phyloP scores from a whole-genome alignment of 2,797 vertebrate species.

The Ispidina picta region DNA sequence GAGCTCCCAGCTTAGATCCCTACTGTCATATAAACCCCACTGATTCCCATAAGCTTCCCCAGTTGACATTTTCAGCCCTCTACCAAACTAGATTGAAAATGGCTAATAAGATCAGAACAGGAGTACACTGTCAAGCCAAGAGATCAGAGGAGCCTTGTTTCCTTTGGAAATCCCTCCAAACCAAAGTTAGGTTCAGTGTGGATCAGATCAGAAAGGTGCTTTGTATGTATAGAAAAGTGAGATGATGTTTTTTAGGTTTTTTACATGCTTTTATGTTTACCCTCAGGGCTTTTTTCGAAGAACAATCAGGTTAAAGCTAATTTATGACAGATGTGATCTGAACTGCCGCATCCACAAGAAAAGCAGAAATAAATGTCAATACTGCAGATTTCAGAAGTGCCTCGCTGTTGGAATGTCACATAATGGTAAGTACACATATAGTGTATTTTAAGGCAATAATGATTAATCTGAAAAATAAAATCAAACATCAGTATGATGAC shows the following conservation, averaged over 20 bases:
- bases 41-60: neutral
- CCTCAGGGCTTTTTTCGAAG: constrained; percentile 94
- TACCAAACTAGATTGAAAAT: neutral
- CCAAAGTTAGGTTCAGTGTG: neutral
- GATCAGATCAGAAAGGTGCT: neutral
- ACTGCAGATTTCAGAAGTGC: constrained; percentile 98
- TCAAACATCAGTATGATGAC: neutral
- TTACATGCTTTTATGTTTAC: neutral
- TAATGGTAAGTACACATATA: constrained; percentile 84
- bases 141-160: neutral
- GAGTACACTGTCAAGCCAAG: neutral
- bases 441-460: neutral
- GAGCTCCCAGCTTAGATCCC: neutral
- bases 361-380: constrained; percentile 98
- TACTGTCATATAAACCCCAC: neutral
- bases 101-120: fast-evolving
- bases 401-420: constrained; percentile 98
- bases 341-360: constrained; percentile 99
- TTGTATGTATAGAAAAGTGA: neutral
- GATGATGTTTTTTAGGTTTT: neutral
- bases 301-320: constrained; percentile 95
- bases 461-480: neutral
- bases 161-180: neutral
- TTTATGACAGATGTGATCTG: constrained; percentile 95
- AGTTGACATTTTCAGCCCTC: neutral